Conservation (phyloP, 2,113 vertebrate species). For the Prunella fulvescens region DNA sequence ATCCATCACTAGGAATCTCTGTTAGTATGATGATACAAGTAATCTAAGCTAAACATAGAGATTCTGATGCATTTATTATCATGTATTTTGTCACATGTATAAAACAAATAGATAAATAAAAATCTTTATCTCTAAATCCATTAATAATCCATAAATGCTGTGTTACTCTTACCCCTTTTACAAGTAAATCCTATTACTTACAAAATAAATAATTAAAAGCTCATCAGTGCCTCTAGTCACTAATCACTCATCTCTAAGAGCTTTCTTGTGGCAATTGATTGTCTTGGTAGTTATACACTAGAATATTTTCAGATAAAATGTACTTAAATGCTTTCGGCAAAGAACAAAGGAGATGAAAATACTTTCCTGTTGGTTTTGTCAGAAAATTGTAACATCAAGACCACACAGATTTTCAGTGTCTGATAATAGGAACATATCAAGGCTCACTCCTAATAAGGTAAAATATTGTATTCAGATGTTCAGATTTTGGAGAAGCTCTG, state of each 20-base stretch:
- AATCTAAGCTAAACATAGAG: not conserved
- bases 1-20: not conserved
- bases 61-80: not conserved
- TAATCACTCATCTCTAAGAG: not conserved
- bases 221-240: not conserved
- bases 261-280: not conserved
- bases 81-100: not conserved
- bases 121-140: not conserved
- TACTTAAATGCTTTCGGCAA: not conserved
- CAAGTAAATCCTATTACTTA: not conserved
- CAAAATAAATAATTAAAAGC: constrained; percentile 1
- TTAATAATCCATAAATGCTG: not conserved
- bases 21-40: not conserved
- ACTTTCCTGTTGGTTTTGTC: not conserved
- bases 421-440: not conserved
- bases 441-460: not conserved
- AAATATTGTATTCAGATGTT: not conserved
- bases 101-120: not conserved
- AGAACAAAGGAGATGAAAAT: not conserved
- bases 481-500: not conserved
- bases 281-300: not conserved
- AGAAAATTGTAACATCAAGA: not conserved
- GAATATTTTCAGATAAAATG: not conserved
- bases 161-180: not conserved
- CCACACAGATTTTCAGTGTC: not conserved